phyloP scores from a whole-genome alignment of 2,888 invertebrate species.

The Neocrepidodera transversa region DNA sequence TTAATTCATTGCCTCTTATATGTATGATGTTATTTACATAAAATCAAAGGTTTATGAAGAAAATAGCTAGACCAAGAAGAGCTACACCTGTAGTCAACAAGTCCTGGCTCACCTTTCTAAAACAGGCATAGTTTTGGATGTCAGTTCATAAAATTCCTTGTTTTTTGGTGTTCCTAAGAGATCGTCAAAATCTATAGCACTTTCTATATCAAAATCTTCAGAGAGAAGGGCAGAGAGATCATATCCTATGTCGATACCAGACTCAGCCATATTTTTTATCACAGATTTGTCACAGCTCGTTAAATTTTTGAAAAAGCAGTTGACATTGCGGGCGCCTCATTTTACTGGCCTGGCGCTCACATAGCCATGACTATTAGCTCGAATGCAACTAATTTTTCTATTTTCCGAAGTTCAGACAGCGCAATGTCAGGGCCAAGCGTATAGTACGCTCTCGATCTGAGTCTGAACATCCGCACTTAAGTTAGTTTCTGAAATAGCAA shows the following conservation, averaged over 20 bases:
- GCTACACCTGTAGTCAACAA: constrained; percentile 29
- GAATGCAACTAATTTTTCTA: constrained; percentile 47
- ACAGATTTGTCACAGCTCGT: constrained; percentile 36
- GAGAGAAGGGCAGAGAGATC: constrained; percentile 65
- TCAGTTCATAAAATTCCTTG: constrained; percentile 70
- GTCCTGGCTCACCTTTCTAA: constrained; percentile 65
- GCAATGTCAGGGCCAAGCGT: constrained; percentile 51
- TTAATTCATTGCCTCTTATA: too few relatives aligned
- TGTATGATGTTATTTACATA: too few relatives aligned
- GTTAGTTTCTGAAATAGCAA: constrained; percentile 12
- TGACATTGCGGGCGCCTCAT: constrained; percentile 22
- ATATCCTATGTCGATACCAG: constrained; percentile 71
- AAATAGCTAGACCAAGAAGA: neutral
- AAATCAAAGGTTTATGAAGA: too few relatives aligned
- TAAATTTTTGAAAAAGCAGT: constrained; percentile 1
- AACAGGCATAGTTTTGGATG: constrained; percentile 66
- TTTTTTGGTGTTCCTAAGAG: constrained; percentile 63
- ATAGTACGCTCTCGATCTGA: constrained; percentile 37
- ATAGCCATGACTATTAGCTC: constrained; percentile 37
- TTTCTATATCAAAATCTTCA: constrained; percentile 63
- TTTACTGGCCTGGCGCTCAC: constrained; percentile 27
- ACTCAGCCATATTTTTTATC: constrained; percentile 62
- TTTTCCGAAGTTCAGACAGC: constrained; percentile 30
- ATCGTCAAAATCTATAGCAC: constrained; percentile 62
- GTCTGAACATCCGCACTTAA: constrained; percentile 31